Conservation (phyloP, 2,113 vertebrate genomes). For the Lepisosteus osseus region DNA sequence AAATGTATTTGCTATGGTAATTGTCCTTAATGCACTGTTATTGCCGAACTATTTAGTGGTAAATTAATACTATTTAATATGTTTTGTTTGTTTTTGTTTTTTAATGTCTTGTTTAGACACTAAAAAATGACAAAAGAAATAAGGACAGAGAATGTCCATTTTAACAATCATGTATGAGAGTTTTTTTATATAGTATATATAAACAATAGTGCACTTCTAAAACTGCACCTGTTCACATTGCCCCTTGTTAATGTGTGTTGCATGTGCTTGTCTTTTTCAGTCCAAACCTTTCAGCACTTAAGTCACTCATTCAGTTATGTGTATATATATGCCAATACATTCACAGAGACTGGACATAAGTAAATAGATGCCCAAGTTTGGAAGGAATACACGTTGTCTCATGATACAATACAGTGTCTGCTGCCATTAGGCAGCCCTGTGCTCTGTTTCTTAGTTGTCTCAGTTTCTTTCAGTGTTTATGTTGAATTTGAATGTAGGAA, state of each 20-base stretch:
- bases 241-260: constrained; percentile 58
- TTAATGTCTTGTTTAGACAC: constrained; percentile 81
- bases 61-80: constrained; percentile 91
- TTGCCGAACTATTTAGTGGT: constrained; percentile 85
- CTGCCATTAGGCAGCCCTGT: no score
- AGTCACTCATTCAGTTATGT: constrained; percentile 25
- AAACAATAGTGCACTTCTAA: constrained; percentile 61
- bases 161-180: constrained; percentile 66
- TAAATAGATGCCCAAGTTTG: no score
- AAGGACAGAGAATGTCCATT: constrained; percentile 69
- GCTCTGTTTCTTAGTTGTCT: no score
- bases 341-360: not conserved
- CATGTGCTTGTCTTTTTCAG: constrained; percentile 50
- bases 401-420: no score
- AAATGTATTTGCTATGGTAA: constrained; percentile 72
- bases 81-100: constrained; percentile 66
- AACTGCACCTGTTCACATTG: constrained; percentile 61
- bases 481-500: no score
- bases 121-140: constrained; percentile 79
- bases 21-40: constrained; percentile 87
- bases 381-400: no score
- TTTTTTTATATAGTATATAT: constrained; percentile 45
- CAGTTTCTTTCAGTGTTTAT: no score
- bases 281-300: constrained; percentile 42
- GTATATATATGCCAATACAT: constrained; percentile 19